Evolutionary conservation across 2,797 vertebrate genomes (phyloP), one percentile per base, ranked within the genome.

Genomic region (Coregonus sp.): DNA sequence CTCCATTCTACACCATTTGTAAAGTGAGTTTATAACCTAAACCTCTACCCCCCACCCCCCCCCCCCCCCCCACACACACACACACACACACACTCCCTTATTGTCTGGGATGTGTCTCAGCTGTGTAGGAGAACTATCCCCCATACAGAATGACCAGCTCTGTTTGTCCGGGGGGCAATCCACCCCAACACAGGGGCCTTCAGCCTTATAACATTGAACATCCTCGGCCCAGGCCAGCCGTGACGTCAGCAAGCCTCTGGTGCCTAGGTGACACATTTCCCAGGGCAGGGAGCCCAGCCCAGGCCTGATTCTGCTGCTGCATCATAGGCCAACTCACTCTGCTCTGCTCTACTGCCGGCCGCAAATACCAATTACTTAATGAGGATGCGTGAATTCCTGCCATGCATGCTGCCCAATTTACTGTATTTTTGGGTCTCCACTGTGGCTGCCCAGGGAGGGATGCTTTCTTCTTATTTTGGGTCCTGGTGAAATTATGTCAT

Each of bases 231-330:
- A 54, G 52, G 52, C 15, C 63, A 77, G 72, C 76, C 81, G 71
- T 69, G 70, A 81, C 70, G 61, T 79, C 73, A 74, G 50, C 31
- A 59, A 74, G 74, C 20, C 50, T 59, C 78, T 85, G 61, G 71
- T 83, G 75, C 84, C 78, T 78, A 87, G 85, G 86, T 92, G 90
- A 87, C 77, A 90, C 77, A 86, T 90, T 89, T 90, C 80, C 82
- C 82, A 81, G 73, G 50, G 73, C 84, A 81, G 72, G 40, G 72
- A 86, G 82, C 70, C 68, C 77, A 75, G 77, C 70, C 78, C 74
- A 76, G 63, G 76, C 16, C 52, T 56, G 52, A 16, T 25, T 25
- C 25, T 56, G 52, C 18, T 56, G 15, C 16, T 16, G 52, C 52
- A 56, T 16, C 76, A 35, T 61, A 40, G 61, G 33, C 5, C 77